Conservation (phyloP, 2,888 invertebrate species). For the Campoplex nolae region DNA sequence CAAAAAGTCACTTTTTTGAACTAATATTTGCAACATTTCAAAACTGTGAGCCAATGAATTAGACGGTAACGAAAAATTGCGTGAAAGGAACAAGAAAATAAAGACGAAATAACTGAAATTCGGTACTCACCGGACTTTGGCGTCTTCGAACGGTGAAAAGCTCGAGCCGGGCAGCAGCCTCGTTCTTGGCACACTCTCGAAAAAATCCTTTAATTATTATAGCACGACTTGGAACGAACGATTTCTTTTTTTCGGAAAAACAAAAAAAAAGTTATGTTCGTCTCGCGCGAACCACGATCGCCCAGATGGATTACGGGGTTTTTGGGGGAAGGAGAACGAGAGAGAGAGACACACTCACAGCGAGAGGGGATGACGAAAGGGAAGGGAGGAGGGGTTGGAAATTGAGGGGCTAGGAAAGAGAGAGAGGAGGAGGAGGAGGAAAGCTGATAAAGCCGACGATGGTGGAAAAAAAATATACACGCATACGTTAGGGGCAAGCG, state of each 20-base stretch:
- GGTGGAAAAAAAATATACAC: constrained; percentile 14
- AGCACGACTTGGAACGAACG: neutral
- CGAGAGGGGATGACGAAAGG: neutral
- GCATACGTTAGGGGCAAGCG: neutral
- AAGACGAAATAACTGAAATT: neutral
- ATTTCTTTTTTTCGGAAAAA: neutral
- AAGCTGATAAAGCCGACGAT: neutral
- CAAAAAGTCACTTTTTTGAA: neutral
- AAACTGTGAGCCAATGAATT: neutral
- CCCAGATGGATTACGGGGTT: constrained; percentile 11
- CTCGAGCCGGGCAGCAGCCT: neutral
- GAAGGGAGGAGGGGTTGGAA: neutral
- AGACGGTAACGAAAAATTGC: neutral
- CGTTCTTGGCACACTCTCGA: neutral
- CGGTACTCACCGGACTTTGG: neutral
- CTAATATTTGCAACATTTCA: neutral
- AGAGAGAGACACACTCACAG: too few relatives aligned
- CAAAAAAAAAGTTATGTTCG: neutral
- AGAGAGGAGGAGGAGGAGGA: neutral
- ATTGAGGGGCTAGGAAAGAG: constrained; percentile 1
- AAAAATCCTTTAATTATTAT: neutral
- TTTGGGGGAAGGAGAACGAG: neutral
- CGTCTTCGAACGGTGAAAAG: neutral
- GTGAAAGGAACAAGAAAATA: neutral
- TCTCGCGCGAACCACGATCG: constrained; percentile 14